These are phyloP conservation scores for Halesus radiatus DNA, from an alignment of 1,140 invertebrate species.

Conservation along the genomic window DNA sequence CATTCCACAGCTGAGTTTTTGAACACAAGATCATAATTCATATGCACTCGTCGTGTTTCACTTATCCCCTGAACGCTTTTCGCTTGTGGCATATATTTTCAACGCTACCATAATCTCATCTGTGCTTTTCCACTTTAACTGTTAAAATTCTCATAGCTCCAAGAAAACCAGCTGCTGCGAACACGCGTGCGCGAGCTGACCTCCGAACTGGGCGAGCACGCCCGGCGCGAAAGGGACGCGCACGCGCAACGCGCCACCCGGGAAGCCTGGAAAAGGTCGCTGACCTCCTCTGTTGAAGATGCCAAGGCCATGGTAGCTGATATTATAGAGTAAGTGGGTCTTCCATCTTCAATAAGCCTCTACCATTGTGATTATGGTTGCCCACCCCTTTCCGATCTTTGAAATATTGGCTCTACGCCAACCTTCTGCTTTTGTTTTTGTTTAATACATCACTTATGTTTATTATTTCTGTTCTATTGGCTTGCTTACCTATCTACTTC, in stretches of 20 bases:
- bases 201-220: background rate
- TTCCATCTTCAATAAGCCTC: too few relatives aligned
- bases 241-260: background rate
- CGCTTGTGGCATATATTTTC: too few relatives aligned
- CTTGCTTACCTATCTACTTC: too few relatives aligned
- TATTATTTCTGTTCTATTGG: too few relatives aligned
- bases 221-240: background rate
- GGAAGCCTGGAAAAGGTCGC: background rate
- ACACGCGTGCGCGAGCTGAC: background rate
- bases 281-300: background rate
- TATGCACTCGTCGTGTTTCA: too few relatives aligned
- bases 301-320: background rate
- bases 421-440: too few relatives aligned
- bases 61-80: too few relatives aligned
- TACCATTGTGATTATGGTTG: too few relatives aligned
- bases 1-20: background rate
- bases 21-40: background rate
- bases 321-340: background rate
- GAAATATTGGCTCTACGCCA: too few relatives aligned
- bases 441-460: too few relatives aligned
- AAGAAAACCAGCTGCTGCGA: conserved; percentile 20
- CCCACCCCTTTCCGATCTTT: too few relatives aligned
- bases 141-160: background rate
- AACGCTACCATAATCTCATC: too few relatives aligned
- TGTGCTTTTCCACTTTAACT: background rate